Conservation (phyloP, 1,140 invertebrate genomes). For the Parasteatoda tepidariorum region DNA sequence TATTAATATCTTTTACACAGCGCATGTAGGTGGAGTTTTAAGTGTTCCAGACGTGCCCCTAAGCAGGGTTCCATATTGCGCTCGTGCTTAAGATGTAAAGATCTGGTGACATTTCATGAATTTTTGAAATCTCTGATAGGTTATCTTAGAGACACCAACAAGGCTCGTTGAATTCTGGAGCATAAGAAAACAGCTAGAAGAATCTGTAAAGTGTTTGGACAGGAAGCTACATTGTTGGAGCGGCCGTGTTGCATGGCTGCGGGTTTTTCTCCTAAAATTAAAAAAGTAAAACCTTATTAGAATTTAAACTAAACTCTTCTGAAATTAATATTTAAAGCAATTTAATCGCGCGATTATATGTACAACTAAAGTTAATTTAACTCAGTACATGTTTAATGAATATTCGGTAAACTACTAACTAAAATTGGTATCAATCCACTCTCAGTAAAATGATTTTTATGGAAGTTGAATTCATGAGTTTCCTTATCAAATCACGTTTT, state of each 20-base stretch:
- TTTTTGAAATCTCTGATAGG: not conserved
- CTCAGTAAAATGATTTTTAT: too few species aligned
- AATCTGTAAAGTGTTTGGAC: slow-evolving; percentile 17
- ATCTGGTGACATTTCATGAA: not conserved
- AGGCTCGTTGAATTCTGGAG: slow-evolving; percentile 9
- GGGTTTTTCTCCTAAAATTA: slow-evolving; percentile 69
- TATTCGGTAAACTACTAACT: too few species aligned
- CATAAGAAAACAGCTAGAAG: slow-evolving; percentile 7
- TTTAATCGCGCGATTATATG: not conserved
- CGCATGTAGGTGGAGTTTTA: not conserved
- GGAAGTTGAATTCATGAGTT: too few species aligned
- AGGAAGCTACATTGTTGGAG: slow-evolving; percentile 68
- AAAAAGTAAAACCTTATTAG: not conserved
- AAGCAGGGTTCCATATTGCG: not conserved
- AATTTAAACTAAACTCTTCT: not conserved
- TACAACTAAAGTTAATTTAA: too few species aligned
- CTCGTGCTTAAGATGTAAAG: not conserved
- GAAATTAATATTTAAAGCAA: not conserved
- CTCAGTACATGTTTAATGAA: too few species aligned
- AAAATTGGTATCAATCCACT: too few species aligned
- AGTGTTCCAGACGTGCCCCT: not conserved
- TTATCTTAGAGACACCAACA: slow-evolving; percentile 38
- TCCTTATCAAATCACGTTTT: too few species aligned
- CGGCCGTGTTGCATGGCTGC: slow-evolving; percentile 72
- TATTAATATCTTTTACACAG: not conserved